Percentiles rank a stretch among this genome's conserved stretches.
Evolutionary conservation across 1,140 invertebrate species (phyloP).

Genomic region (Drosophila mayri): DNA sequence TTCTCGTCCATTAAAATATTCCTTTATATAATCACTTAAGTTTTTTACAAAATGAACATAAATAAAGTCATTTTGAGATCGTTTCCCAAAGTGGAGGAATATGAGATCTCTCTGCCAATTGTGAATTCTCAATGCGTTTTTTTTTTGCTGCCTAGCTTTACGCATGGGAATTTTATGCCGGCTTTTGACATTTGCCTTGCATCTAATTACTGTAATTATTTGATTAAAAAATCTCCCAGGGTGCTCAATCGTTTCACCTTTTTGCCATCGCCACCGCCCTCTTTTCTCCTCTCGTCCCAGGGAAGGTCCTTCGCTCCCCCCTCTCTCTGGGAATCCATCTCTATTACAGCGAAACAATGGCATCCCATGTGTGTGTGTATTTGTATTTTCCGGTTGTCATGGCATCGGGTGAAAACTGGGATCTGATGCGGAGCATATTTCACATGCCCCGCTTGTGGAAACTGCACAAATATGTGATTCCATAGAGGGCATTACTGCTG

Average conservation of each 20-base stretch:
- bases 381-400: conserved; percentile 35
- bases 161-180: conserved; percentile 59
- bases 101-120: conserved; percentile 5
- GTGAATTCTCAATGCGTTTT: conserved; percentile 25
- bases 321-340: conserved; percentile 23
- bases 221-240: conserved; percentile 82
- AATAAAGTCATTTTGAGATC: conserved; percentile 1
- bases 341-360: conserved; percentile 52
- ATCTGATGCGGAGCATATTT: conserved; percentile 57
- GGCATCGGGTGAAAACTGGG: conserved; percentile 42
- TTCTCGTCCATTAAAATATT: background rate
- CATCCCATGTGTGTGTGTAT: conserved; percentile 21
- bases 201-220: conserved; percentile 80
- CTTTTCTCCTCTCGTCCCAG: conserved; percentile 7
- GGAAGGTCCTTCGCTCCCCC: conserved; percentile 1
- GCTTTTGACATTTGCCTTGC: conserved; percentile 53
- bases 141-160: background rate
- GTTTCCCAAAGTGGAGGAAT: conserved; percentile 6
- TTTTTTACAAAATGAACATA: conserved; percentile 24
- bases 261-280: conserved; percentile 29
- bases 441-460: conserved; percentile 40
- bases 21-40: background rate
- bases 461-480: conserved; percentile 45
- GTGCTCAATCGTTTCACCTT: conserved; percentile 54
- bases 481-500: conserved; percentile 41